Base-by-base conservation (phyloP, 2,888 invertebrate species). In the Conchocele bisecta region DNA sequence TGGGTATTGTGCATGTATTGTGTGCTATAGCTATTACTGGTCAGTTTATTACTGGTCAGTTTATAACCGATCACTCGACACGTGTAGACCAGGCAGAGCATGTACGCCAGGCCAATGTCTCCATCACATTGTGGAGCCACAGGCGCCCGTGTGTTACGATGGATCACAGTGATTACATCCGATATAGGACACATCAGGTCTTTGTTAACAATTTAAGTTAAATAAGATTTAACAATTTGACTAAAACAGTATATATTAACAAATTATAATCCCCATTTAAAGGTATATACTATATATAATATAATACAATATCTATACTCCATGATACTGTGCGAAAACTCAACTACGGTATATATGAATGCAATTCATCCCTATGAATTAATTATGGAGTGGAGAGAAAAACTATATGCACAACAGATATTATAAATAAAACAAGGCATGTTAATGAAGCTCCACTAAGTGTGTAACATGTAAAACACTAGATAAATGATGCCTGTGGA, bases 191-290 rank as follows among this genome's bases (percentile, higher is more conserved):
- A 73, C 70, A 69, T 64, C 61, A 67, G 58, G 54, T 63, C 33
- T n/a, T n/a, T 54, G 78, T 73, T 71, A 86, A 82, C 86, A 87
- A 84, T 57, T 54, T 76, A n/a, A 63, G 70, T 79, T 84, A 82
- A 84, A 84, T 84, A 84, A 83, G 73, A 70, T 73, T 67, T 79
- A 83, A 81, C 79, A 84, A 79, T 79, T 75, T 79, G 82, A 82
- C 81, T 82, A 83, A 79, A 83, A 76, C 71, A 70, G 70, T 75
- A 75, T 73, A 75, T 68, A 75, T 79, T 73, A 82, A 79, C 79
- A 79, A 81, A 68, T 74, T 66, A 71, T 75, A 60, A 67, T 63
- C 69, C 72, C 76, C 69, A 68, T 59, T 60, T 70, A 74, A 67
- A 70, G 74, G 75, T 81, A 72, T 76, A 71, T 75, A 75, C 71